Evolutionary conservation across 2,888 invertebrate species (phyloP).

Genomic region (Aleiodes alternator): DNA sequence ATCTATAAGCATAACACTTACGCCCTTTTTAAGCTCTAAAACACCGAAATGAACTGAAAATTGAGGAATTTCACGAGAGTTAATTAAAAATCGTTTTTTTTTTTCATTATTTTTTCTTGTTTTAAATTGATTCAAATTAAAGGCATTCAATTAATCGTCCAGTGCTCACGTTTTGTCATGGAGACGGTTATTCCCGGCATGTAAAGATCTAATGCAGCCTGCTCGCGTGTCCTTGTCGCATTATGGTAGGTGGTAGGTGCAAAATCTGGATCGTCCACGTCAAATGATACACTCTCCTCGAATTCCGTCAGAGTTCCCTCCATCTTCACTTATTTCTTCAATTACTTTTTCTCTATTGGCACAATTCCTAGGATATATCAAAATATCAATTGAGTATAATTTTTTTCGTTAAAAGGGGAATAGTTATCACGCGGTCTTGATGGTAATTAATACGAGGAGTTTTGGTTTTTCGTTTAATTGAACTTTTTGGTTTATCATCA

Average conservation of each 20-base stretch:
- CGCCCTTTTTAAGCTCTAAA: too few relatives aligned
- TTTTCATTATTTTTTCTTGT: background rate
- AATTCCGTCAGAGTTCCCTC: conserved; percentile 69
- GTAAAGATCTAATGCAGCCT: conserved; percentile 20
- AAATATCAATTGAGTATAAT: conserved; percentile 12
- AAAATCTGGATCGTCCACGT: conserved; percentile 72
- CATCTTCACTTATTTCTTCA: conserved; percentile 46
- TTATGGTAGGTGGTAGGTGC: conserved; percentile 58
- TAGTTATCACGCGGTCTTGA: too few relatives aligned
- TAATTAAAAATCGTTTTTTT: too few relatives aligned
- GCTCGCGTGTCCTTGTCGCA: conserved; percentile 14
- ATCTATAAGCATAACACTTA: too few relatives aligned
- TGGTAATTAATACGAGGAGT: background rate
- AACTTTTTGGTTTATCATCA: background rate
- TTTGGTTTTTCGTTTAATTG: background rate
- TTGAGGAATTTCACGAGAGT: too few relatives aligned
- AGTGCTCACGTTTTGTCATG: conserved; percentile 30
- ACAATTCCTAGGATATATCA: conserved; percentile 34
- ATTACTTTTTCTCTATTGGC: conserved; percentile 20
- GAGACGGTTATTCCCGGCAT: conserved; percentile 18
- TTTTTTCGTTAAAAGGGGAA: background rate
- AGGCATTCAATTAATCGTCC: conserved; percentile 3
- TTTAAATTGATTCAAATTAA: background rate
- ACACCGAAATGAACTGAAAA: too few relatives aligned
- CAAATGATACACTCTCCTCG: conserved; percentile 71